A percentile compares a stretch with the other conserved stretches of the same genome.
Conservation (phyloP, 2,113 vertebrate species). For the Tapirus terrestris region DNA sequence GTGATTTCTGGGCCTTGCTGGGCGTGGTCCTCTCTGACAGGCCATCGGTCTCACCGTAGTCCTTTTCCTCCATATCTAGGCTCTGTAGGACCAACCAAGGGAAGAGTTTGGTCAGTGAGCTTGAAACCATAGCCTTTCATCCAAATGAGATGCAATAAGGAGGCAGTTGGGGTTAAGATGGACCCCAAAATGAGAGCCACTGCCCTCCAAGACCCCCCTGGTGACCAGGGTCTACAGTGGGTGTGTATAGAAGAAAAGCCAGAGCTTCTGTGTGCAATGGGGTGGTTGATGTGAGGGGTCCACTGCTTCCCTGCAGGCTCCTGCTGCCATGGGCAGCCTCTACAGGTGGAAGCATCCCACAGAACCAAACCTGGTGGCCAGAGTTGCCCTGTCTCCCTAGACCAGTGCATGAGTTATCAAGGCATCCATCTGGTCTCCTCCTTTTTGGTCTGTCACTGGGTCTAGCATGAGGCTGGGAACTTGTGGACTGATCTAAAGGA, state of each 20-base stretch:
- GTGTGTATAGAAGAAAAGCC: background rate
- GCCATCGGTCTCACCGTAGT: slow-evolving; percentile 89
- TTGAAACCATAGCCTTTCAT: background rate
- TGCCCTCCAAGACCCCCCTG: background rate
- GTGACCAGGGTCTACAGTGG: background rate
- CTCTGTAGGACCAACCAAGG: slow-evolving; percentile 74
- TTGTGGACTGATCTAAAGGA: background rate
- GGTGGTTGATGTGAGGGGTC: background rate
- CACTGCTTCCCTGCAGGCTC: background rate
- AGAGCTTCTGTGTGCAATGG: background rate
- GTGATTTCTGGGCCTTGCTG: slow-evolving; percentile 95
- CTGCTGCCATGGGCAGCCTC: background rate
- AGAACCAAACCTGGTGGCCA: background rate
- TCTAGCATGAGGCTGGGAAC: background rate
- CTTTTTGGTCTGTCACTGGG: background rate
- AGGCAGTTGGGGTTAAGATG: background rate
- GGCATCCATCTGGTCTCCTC: background rate
- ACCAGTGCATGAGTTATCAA: background rate
- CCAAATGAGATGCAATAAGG: background rate
- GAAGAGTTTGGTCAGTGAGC: background rate
- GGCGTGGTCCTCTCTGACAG: slow-evolving; percentile 95
- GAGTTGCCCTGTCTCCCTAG: background rate
- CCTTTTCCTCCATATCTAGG: slow-evolving; percentile 89
- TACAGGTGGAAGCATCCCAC: background rate
- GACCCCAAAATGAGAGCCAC: background rate